Evolutionary conservation across 2,797 vertebrate species (phyloP).

Genomic region (Sylvilagus floridanus): DNA sequence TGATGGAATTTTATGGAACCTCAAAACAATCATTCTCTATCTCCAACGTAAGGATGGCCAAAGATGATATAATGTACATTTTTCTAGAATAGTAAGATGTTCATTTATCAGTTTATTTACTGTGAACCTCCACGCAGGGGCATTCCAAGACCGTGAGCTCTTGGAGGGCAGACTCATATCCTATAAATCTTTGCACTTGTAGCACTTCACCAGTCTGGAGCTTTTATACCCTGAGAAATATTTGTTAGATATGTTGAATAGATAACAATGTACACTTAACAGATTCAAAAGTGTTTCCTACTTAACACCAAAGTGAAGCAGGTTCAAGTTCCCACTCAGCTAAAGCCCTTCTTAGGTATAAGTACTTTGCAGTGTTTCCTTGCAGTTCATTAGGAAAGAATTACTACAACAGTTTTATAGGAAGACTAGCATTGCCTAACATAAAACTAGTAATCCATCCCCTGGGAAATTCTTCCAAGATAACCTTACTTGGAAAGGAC

Average conservation of each 20-base stretch:
- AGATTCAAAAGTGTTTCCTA: constrained; percentile 58
- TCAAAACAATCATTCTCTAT: constrained; percentile 51
- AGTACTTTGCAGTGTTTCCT: not conserved
- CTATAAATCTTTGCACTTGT: constrained; percentile 39
- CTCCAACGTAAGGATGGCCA: constrained; percentile 57
- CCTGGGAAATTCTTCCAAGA: not conserved
- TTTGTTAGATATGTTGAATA: constrained; percentile 30
- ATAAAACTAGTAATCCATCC: not conserved
- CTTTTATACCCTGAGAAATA: constrained; percentile 15
- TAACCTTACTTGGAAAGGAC: constrained; percentile 39
- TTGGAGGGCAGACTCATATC: not conserved
- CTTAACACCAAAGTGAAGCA: constrained; percentile 31
- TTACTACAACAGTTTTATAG: not conserved
- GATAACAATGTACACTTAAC: constrained; percentile 24
- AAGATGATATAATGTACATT: constrained; percentile 65
- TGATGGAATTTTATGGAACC: constrained; percentile 44
- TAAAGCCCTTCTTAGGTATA: not conserved
- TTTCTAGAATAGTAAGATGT: constrained; percentile 60
- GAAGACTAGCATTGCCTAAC: not conserved
- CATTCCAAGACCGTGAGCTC: constrained; percentile 61
- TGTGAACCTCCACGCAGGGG: not conserved
- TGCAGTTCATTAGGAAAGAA: not conserved
- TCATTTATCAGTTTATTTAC: constrained; percentile 58
- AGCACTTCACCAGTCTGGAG: not conserved
- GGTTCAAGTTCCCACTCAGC: constrained; percentile 38